Base-by-base conservation (phyloP, 1,140 invertebrate species). In the Aphidius ervi region DNA sequence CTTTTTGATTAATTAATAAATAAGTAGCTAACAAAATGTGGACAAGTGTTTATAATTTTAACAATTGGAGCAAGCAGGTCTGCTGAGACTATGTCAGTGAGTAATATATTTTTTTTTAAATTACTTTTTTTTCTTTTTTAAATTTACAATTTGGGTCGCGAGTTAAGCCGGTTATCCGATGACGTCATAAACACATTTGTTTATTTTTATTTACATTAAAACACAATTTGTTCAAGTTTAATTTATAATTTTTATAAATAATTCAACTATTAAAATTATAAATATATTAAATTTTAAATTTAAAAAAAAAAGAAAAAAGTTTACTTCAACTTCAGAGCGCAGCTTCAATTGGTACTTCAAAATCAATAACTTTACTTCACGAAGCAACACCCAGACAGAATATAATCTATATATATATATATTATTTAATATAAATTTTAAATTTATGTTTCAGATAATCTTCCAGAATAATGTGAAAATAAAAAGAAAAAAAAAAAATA, bases 251-350 rank as follows among this genome's bases (percentile, higher is more conserved):
- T 16, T 16, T 16, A 16, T 16, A 16, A 0, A 16, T 16, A 16
- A 16, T 16, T 16, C 16, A 16, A 1, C 16, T 16, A 0, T 0
- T 16, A 16, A 16, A 16, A 16, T 16, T 16, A 16, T 16, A 16
- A 16, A 16, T 16, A 16, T 16, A 0, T 16, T 31, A 31, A 31
- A 31, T 31, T 31, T 3, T 2, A 23, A 23, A 3, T 2, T 23
- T 2, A 23, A 31, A 31, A 31, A 31, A 31, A 31, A 31, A 1
- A 1, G 1, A 31, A 31, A 31, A 5, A 10, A 52, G 1, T 52
- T 48, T 4, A 55, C 53, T 61, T 61, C 59, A 61, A 55, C 53
- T 61, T 61, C 46, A n/a, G 58, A 59, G 58, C 59, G 52, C 53
- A 55, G 55, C 59, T 61, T 61, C 59, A 37, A 39, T 55, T 52